Evolutionary conservation across 1,140 invertebrate species (phyloP), one percentile per base, ranked within the genome.

Genomic region (Luehdorfia chinensis): DNA sequence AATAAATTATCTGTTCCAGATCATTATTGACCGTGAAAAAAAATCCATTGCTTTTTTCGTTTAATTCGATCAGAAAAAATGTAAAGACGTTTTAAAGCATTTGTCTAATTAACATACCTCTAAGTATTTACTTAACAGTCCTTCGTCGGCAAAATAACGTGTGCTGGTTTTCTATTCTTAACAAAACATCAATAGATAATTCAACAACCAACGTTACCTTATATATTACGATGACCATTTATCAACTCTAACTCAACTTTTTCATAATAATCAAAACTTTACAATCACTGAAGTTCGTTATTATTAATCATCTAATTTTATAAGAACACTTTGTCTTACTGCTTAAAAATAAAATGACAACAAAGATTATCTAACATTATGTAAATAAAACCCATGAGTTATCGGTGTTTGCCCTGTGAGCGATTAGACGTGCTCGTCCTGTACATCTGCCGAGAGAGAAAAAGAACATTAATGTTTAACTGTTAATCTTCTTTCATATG

Each of bases 361-460:
- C 11, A 43, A 18, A 11, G 4, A 30, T 11, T 41, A 15, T 14
- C 46, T 45, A 39, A 15, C 15, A 18, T 25, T 23, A 32, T 33
- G 8, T 32, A 51, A 28, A 37, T 37, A 9, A 49, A 39, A 49
- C 12, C 27, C 11, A 16, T 25, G 15, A 23, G 27, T 50, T 45
- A 56, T 66, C 59, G 72, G 43, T 61, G 72, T 48, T 64, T 58
- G 63, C 58, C 66, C 63, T 59, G 68, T 59, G 34, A 54, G 55
- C 55, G 64, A 70, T 87, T 87, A 90, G 73, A 90, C 90, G 72
- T 87, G 86, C 77, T 90, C 89, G 65, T 90, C 89, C 75, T 88
- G 88, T 66, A 89, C 89, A 89, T 90, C 89, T 90, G 89, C 68
- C 62, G 83, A 88, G 80, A 87, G 78, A 88, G 87, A 89, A 88